Base-by-base conservation (phyloP, 2,888 invertebrate species). In the Crocallis elinguaria region DNA sequence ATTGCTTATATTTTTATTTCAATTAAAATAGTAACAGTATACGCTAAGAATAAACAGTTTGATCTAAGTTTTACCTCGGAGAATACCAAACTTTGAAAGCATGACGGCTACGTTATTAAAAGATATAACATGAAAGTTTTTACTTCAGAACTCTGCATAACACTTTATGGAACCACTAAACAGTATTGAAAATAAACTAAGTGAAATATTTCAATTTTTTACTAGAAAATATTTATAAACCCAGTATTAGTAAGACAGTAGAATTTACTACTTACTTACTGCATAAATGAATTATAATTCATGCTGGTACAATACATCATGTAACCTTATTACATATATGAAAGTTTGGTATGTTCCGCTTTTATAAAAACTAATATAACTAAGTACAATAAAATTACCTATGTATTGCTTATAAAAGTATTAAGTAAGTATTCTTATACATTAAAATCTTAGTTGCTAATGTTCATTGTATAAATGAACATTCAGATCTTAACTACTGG, bases 401-500 rank as follows among this genome's bases (percentile, higher is more conserved):
- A 23, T 8, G 5, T 7, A 23, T 5, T 7, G 8, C 8, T 5
- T 6, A 8, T 8, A 7, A 23, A 8, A 23, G 23, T 23, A n/a
- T n/a, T n/a, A n/a, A n/a, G n/a, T n/a, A n/a, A n/a, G n/a, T n/a
- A n/a, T 6, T 19, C 6, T 19, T 19, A 19, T 11, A 27, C 12
- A 21, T 8, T 35, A 35, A 8, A 46, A 23, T 13, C 35, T 49
- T 50, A 46, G 5, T 7, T 11, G 25, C 19, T 46, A 43, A 35
- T 53, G 51, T 49, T 53, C 50, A 51, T 30, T 30, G n/a, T 23
- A 23, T 3, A 29, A 46, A 9, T 33, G 12, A 36, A 45, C 57
- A 56, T 46, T 61, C 45, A 53, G 25, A 53, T 17, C 65, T 71
- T 66, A 70, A 66, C 50, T 75, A 81, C 66, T 84, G 88, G 88